Evolutionary conservation across 2,797 vertebrate genomes (phyloP).

Genomic region (Arrhamphus sclerolepis): DNA sequence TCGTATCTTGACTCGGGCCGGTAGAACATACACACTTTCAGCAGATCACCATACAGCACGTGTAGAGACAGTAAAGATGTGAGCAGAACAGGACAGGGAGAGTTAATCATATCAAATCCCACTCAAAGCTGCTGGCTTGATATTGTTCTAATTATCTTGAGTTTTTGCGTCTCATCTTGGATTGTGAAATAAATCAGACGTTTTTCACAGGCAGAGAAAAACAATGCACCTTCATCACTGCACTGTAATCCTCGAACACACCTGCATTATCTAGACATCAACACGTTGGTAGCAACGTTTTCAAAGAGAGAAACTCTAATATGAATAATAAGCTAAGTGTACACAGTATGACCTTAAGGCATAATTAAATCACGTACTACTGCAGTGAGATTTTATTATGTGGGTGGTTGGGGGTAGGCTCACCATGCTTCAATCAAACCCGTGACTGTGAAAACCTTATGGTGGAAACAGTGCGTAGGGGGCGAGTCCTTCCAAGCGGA

Average conservation of each 20-base stretch:
- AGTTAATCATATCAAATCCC: background rate
- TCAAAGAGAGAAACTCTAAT: conserved; percentile 40
- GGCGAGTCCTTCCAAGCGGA: conserved; percentile 22
- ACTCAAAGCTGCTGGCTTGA: conserved; percentile 5
- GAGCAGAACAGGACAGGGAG: no score
- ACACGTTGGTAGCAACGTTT: conserved; percentile 34
- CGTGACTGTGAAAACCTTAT: conserved; percentile 16
- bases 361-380: conserved; percentile 43
- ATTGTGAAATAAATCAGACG: background rate
- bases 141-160: background rate
- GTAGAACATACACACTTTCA: no score
- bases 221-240: background rate
- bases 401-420: conserved; percentile 28
- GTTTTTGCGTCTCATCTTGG: conserved; percentile 5
- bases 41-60: no score
- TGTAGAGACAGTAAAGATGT: no score
- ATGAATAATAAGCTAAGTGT: conserved; percentile 61
- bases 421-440: conserved; percentile 31
- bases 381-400: conserved; percentile 57
- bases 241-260: background rate
- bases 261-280: conserved; percentile 1
- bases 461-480: conserved; percentile 27
- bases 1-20: no score
- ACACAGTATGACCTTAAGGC: conserved; percentile 35
- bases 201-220: background rate